These are phyloP conservation scores for Contarinia nasturtii DNA, from an alignment of 1,140 invertebrate species.

Conservation along the genomic window DNA sequence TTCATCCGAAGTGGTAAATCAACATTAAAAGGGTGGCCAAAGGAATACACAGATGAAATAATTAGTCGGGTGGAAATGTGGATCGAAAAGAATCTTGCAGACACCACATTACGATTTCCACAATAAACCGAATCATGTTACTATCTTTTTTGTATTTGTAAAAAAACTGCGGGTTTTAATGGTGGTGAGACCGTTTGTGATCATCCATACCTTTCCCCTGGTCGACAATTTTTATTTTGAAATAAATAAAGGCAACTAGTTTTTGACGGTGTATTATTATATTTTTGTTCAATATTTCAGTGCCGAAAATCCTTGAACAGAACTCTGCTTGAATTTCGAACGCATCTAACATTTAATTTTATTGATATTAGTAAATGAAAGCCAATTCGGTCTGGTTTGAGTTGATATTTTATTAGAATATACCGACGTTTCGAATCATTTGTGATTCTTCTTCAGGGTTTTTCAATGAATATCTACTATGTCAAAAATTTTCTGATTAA, in stretches of 20 bases:
- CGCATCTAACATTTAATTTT: too few species aligned
- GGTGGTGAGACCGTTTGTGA: background rate
- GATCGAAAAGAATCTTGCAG: conserved; percentile 27
- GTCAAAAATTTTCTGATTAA: too few species aligned
- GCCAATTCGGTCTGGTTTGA: too few species aligned
- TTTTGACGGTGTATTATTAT: background rate
- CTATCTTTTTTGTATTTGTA: too few species aligned
- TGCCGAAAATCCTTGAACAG: too few species aligned
- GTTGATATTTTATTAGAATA: too few species aligned
- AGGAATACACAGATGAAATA: background rate
- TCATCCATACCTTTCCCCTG: background rate
- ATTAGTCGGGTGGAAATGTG: conserved; percentile 19
- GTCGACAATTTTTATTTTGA: background rate
- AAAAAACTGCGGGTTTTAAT: too few species aligned
- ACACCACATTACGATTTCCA: background rate
- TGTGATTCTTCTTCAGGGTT: too few species aligned
- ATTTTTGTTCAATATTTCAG: background rate
- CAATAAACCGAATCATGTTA: background rate
- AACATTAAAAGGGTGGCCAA: background rate
- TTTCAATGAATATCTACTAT: too few species aligned
- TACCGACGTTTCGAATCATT: too few species aligned
- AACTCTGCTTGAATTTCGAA: too few species aligned
- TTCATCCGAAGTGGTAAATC: background rate
- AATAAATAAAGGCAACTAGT: background rate
- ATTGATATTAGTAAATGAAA: too few species aligned